phyloP scores from a whole-genome alignment of 2,113 vertebrate species.

The Ascaphus truei region DNA sequence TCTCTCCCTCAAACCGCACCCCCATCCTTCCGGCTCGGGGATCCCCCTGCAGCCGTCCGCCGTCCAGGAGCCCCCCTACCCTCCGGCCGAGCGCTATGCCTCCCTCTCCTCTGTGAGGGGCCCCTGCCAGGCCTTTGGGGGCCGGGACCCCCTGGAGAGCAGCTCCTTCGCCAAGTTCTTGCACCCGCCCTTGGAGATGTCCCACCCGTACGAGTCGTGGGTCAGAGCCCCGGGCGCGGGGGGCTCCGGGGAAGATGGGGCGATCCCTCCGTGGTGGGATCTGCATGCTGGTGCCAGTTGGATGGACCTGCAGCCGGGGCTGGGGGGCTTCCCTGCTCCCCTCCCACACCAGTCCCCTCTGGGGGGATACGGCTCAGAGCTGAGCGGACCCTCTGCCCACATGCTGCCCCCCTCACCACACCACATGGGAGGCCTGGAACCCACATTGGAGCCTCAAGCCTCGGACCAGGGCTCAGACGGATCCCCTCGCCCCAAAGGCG shows the following conservation, averaged over 20 bases:
- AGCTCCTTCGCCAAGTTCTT: slow-evolving; percentile 63
- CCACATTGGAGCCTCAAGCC: slow-evolving; percentile 62
- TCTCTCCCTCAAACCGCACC: slow-evolving; percentile 48
- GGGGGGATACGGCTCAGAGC: slow-evolving; percentile 76
- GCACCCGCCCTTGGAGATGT: slow-evolving; percentile 72
- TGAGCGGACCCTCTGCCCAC: slow-evolving; percentile 70
- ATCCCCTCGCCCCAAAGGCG: slow-evolving; percentile 66
- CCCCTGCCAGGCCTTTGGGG: slow-evolving; percentile 45
- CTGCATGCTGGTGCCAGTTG: slow-evolving; percentile 82
- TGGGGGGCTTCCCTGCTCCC: slow-evolving; percentile 66
- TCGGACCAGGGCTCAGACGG: slow-evolving; percentile 73
- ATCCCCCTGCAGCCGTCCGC: background rate
- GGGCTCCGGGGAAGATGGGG: slow-evolving; percentile 73
- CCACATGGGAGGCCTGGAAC: slow-evolving; percentile 67
- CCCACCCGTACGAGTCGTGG: slow-evolving; percentile 90
- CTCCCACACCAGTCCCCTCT: slow-evolving; percentile 70
- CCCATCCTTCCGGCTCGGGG: slow-evolving; percentile 31
- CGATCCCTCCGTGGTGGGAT: slow-evolving; percentile 87
- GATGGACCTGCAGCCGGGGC: slow-evolving; percentile 81
- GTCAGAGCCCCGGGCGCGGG: slow-evolving; percentile 78
- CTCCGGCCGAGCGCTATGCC: slow-evolving; percentile 5
- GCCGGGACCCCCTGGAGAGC: slow-evolving; percentile 49
- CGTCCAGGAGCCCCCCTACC: background rate
- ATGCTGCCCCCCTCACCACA: slow-evolving; percentile 69
- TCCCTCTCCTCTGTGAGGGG: slow-evolving; percentile 12